A percentile compares a stretch with the other conserved stretches of the same genome.
phyloP scores from a whole-genome alignment of 2,113 vertebrate species.

The Scytalopus superciliaris region DNA sequence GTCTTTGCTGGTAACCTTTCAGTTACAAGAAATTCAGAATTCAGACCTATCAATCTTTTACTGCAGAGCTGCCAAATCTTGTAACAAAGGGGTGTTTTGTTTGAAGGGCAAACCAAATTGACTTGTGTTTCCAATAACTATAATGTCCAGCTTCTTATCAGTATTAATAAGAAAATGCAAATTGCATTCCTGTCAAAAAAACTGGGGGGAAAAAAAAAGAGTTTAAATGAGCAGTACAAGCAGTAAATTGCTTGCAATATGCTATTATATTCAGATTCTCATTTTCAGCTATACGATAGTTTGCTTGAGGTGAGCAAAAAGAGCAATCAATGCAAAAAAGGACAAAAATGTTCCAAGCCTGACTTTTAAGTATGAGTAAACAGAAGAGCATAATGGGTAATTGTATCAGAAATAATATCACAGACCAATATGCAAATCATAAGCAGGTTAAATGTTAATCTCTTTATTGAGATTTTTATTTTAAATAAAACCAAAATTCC shows the following conservation, averaged over 20 bases:
- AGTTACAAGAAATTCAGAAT: conserved; percentile 21
- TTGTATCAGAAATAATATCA: neutral
- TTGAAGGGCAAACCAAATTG: conserved; percentile 65
- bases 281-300: conserved; percentile 14
- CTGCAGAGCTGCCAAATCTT: conserved; percentile 8
- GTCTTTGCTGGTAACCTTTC: conserved; percentile 49
- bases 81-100: conserved; percentile 35
- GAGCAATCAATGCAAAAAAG: conserved; percentile 1
- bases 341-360: conserved; percentile 1
- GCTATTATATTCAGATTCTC: conserved; percentile 35
- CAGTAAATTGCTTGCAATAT: conserved; percentile 39
- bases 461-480: conserved; percentile 53
- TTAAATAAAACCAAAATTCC: conserved; percentile 37
- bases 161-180: conserved; percentile 64
- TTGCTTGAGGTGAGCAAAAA: conserved; percentile 33
- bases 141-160: conserved; percentile 44
- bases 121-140: conserved; percentile 44
- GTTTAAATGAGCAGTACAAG: conserved; percentile 10
- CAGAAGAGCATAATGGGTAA: neutral
- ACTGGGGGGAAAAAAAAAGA: too few relatives aligned
- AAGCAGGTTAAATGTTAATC: neutral
- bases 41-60: conserved; percentile 58
- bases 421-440: neutral
- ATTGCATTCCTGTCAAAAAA: conserved; percentile 43
- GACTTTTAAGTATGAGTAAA: conserved; percentile 19